Evolutionary conservation across 2,797 vertebrate species (phyloP).

Genomic region (Cottoperca gobio): DNA sequence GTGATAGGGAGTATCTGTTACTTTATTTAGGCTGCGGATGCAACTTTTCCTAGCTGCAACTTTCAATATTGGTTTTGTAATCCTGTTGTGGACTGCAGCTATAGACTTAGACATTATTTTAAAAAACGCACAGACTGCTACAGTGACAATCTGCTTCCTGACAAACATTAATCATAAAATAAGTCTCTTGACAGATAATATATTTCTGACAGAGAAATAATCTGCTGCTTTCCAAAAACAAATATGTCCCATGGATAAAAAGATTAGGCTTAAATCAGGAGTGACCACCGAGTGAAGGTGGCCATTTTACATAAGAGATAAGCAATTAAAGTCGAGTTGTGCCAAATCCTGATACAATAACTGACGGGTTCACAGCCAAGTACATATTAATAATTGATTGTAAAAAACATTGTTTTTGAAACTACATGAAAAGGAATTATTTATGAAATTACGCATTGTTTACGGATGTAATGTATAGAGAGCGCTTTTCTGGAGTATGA

Average conservation of each 20-base stretch:
- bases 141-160: constrained; percentile 18
- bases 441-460: constrained; percentile 61
- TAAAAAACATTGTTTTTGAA: constrained; percentile 48
- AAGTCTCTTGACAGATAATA: constrained; percentile 21
- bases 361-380: constrained; percentile 50
- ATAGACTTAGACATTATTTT: constrained; percentile 13
- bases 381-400: constrained; percentile 66
- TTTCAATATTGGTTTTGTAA: constrained; percentile 42
- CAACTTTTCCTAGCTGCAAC: constrained; percentile 15
- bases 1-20: constrained; percentile 22
- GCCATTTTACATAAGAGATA: constrained; percentile 32
- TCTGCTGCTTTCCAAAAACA: constrained; percentile 25
- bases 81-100: not conserved
- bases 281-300: constrained; percentile 34
- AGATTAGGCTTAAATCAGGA: constrained; percentile 49
- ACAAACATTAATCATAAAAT: constrained; percentile 30
- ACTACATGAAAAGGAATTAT: constrained; percentile 59
- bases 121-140: constrained; percentile 8
- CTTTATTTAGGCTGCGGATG: constrained; percentile 30
- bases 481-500: constrained; percentile 29
- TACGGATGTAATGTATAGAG: constrained; percentile 36
- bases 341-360: constrained; percentile 42
- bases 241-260: constrained; percentile 44
- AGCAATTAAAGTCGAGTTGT: constrained; percentile 47
- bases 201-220: constrained; percentile 41